Evolutionary conservation across 2,113 vertebrate genomes (phyloP), one percentile per base, ranked within the genome.

Genomic region (Melanostigma gelatinosum): DNA sequence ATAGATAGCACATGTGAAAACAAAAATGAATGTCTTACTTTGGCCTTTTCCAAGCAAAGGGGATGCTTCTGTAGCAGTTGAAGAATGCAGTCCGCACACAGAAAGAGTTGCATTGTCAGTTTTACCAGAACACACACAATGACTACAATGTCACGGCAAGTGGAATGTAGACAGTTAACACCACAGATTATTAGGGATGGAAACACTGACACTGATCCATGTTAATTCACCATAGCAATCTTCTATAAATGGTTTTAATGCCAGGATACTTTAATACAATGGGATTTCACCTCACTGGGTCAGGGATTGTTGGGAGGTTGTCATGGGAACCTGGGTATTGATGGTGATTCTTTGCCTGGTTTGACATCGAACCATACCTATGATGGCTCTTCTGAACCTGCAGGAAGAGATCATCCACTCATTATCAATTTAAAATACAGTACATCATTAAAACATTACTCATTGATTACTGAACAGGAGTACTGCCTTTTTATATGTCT

Each of bases 351-450:
- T 92, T 82, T 96, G 96, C 52, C 94, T 93, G 72, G 95, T 95
- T 88, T 97, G 97, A 92, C 97, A 99, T 13, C 93, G 94, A 68
- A 99, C 86, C 96, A 99, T 97, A 27, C 96, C 96, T 34, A 94
- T 86, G 78, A 99, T 97, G 1, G 97, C 96, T 89, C 95, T 96
- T 87, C 98, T 96, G 93, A 99, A 99, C 90, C 98, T 99, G 80
- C 9, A 71, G 20, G 54, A 54, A 77, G 71, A 70, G 3, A n/a
- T 7, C 0, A 57, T 22, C 52, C 13, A 55, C 12, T 38, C 32
- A 55, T 50, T 24, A 42, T 71, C 52, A 57, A n/a, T 29, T n/a
- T 3, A 2, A 58, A 58, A 32, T 60, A 32, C 22, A 52, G n/a
- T 22, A 42, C 13, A 29, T 6, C n/a, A 64, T 44, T 22, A 13